Conservation (phyloP, 2,113 vertebrate genomes). For the Zosterops pallidus region DNA sequence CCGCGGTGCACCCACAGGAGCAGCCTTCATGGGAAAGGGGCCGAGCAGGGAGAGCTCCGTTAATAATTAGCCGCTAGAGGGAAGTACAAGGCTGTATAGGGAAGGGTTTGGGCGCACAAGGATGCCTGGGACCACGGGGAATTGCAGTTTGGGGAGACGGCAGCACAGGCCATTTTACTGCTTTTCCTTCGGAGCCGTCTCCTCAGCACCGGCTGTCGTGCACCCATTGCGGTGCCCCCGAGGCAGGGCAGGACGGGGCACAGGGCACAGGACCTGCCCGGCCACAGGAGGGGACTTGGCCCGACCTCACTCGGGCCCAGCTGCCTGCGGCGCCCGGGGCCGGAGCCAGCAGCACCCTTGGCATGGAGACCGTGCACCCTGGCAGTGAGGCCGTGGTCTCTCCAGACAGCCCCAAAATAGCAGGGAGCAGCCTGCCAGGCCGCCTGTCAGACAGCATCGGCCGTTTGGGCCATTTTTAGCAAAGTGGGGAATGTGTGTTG, state of each 20-base stretch:
- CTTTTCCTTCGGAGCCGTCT: too few species aligned
- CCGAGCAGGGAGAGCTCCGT: neutral
- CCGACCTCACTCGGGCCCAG: rapidly evolving
- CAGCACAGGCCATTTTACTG: neutral
- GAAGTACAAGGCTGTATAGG: neutral
- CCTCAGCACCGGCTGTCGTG: neutral
- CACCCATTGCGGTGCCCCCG: rapidly evolving
- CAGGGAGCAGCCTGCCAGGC: neutral
- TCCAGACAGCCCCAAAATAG: neutral
- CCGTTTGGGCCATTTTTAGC: neutral
- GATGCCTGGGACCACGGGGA: rapidly evolving
- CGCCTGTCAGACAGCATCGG: neutral
- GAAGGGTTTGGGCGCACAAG: rapidly evolving
- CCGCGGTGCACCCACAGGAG: neutral
- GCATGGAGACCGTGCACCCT: neutral
- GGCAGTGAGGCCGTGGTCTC: rapidly evolving
- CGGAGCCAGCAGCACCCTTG: neutral
- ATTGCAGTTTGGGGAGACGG: neutral
- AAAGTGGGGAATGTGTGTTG: neutral
- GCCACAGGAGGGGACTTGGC: rapidly evolving
- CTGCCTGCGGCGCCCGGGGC: rapidly evolving
- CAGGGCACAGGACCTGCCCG: rapidly evolving
- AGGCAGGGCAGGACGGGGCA: neutral
- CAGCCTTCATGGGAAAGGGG: neutral
- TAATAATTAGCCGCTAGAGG: neutral